Base-by-base conservation (phyloP, 1,140 invertebrate genomes). In the Rhyzopertha dominica region DNA sequence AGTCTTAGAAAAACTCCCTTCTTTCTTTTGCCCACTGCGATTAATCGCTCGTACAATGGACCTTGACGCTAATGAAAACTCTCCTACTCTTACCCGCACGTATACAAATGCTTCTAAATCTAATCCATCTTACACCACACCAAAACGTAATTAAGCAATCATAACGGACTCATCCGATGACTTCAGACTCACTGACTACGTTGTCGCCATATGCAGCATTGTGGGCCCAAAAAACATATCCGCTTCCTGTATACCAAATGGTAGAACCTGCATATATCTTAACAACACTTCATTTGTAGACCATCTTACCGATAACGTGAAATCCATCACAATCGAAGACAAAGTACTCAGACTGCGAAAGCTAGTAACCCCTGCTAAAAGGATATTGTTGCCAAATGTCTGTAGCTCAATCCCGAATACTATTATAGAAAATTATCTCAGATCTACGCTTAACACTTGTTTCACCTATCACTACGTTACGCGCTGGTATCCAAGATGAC, bases 261-360 rank as follows among this genome's bases (percentile, higher is more conserved):
- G 20, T 19, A 42, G 39, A 42, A 42, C 31, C 10, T 42, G 39
- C 18, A 42, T 42, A 10, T 42, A 42, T 16, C 39, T 42, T n/a
- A 19, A 25, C 12, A 42, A 24, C 17, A 42, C 29, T 22, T 17
- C 25, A 20, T 19, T 10, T 14, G 39, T 42, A 34, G 39, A 42
- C 19, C 12, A 30, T n/a, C 31, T 42, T 31, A 10, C 31, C 5
- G 31, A 18, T 31, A 9, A 42, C 13, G 10, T 12, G 10, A 5
- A 24, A 14, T 16, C 25, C n/a, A 42, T 42, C 19, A n/a, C n/a
- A 20, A 14, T 42, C 13, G 22, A 20, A 13, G 17, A 12, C 8
- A 8, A 29, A 16, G 31, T 29, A 13, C 5, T 42, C 7, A 29
- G n/a, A 42, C 25, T 18, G 14, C 25, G 39, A 10, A n/a, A 20